phyloP scores from a whole-genome alignment of 2,888 invertebrate species.

The Drosophila anomelani region DNA sequence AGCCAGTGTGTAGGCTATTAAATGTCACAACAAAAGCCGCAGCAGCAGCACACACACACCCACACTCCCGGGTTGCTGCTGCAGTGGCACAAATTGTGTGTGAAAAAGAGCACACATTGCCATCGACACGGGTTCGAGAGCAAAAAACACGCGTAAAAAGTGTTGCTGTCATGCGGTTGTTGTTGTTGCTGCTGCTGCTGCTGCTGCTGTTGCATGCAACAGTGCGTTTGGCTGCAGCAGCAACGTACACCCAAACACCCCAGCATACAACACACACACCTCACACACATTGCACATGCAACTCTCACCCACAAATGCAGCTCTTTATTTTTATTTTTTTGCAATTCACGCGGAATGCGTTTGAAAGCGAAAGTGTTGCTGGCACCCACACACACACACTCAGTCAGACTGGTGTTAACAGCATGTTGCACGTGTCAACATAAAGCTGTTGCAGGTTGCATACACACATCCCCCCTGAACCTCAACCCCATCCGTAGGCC shows the following conservation, averaged over 20 bases:
- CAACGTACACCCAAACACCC: conserved; percentile 31
- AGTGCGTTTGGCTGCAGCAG: conserved; percentile 73
- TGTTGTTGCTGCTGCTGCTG: conserved; percentile 41
- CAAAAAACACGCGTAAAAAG: conserved; percentile 69
- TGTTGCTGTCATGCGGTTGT: conserved; percentile 70
- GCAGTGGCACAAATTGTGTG: conserved; percentile 70
- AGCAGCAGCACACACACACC: conserved; percentile 12
- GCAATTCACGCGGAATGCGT: conserved; percentile 76
- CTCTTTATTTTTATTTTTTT: conserved; percentile 52
- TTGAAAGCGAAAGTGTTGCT: conserved; percentile 79
- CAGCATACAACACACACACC: background rate
- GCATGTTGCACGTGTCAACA: conserved; percentile 80
- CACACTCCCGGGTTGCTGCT: conserved; percentile 27
- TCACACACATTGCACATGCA: conserved; percentile 27
- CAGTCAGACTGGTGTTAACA: conserved; percentile 64
- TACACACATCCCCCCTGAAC: conserved; percentile 2
- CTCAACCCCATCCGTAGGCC: conserved; percentile 3
- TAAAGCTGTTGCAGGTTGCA: conserved; percentile 68
- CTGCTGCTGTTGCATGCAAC: conserved; percentile 65
- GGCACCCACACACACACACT: conserved; percentile 38
- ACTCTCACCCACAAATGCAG: conserved; percentile 45
- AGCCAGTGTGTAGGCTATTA: conserved; percentile 70
- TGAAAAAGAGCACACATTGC: conserved; percentile 67
- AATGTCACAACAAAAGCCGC: conserved; percentile 67
- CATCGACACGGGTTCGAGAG: conserved; percentile 42